Base-by-base conservation (phyloP, 1,140 invertebrate species). In the Lepidostoma basale region DNA sequence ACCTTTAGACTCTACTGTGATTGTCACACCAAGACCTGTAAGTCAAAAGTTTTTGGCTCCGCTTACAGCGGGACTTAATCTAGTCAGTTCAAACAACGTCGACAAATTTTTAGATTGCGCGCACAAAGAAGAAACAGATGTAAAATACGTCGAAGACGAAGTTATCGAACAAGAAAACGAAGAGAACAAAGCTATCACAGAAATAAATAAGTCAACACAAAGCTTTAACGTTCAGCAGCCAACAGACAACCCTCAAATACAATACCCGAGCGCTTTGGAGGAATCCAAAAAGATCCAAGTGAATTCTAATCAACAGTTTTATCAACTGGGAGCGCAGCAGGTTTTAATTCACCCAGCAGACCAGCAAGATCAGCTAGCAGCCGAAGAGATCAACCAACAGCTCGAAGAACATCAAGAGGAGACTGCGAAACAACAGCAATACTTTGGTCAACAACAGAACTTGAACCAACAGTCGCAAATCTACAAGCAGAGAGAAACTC, bases 41-140 rank as follows among this genome's bases (percentile, higher is more conserved):
- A 75, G 75, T 68, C 76, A 75, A 8, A 78, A 75, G 14, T 78
- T 80, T 60, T 74, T 81, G 42, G 79, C 79, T 18, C 79, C 79
- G 3, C 75, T 80, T 39, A 79, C 75, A 9, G 80, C 78, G 5
- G 79, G 77, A 39, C 62, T 81, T 10, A 74, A 75, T 62, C 65
- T 81, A 9, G 75, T 79, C 54, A 74, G 62, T 49, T 66, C 74
- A 18, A 74, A 74, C 26, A 68, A 69, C 20, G 68, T 70, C 1
- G 69, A 69, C 12, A 60, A 26, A 26, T 68, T 67, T 20, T 36
- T 74, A 0, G 67, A 74, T 42, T 69, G 67, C 26, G 33, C 62
- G 12, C 36, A 68, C 25, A 65, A 45, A 39, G 33, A 14, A 20
- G 42, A 60, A 22, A 25, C 39, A 47, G 67, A 67, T 62, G 65